These are phyloP conservation scores for Lasioglossum albipes DNA, from an alignment of 1,140 invertebrate genomes.

Conservation along the genomic window DNA sequence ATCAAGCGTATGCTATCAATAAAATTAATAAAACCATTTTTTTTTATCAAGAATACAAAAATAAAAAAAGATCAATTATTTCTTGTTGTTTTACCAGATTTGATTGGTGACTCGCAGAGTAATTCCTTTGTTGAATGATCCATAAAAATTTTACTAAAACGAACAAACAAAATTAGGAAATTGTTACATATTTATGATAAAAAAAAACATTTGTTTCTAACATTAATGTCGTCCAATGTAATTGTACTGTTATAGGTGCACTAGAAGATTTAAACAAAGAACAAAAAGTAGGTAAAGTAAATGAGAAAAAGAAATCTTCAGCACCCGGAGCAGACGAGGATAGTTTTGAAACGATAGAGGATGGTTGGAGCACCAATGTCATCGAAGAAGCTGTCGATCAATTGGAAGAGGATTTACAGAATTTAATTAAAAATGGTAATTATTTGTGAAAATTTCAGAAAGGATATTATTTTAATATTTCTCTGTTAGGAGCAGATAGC, in stretches of 20 bases:
- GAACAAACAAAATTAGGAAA: background rate
- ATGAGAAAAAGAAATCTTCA: conserved; percentile 20
- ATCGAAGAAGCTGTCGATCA: conserved; percentile 72
- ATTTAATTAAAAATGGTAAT: conserved; percentile 71
- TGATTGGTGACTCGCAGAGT: background rate
- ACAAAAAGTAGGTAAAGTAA: conserved; percentile 43
- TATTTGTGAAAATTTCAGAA: background rate
- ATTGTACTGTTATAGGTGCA: conserved; percentile 73
- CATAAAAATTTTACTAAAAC: background rate
- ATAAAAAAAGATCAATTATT: background rate
- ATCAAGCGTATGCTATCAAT: no score
- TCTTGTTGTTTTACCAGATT: background rate
- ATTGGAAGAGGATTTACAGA: conserved; percentile 72
- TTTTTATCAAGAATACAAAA: no score
- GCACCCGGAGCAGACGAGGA: background rate
- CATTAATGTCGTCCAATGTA: background rate
- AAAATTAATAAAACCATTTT: no score
- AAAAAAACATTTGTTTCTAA: no score
- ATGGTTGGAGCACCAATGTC: conserved; percentile 73
- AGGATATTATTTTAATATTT: conserved; percentile 5
- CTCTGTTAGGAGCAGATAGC: conserved; percentile 37
- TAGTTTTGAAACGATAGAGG: conserved; percentile 58
- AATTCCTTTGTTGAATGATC: background rate
- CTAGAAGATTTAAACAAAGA: conserved; percentile 79
- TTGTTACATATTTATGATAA: no score